These are phyloP conservation scores for Tragelaphus oryx DNA, from an alignment of 2,797 vertebrate species.

Conservation along the genomic window DNA sequence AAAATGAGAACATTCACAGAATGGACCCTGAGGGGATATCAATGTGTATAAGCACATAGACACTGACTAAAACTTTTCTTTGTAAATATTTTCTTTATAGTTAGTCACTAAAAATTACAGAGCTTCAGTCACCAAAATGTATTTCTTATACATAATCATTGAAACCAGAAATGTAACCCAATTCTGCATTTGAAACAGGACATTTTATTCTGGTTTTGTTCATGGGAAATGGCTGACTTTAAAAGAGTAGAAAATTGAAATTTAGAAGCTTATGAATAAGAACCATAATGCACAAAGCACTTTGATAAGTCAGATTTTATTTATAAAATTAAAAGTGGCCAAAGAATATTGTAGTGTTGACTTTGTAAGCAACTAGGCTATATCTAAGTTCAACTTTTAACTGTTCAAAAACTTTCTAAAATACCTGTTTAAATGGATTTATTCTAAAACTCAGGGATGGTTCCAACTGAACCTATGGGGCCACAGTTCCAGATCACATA, in stretches of 20 bases:
- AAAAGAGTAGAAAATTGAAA: conserved; percentile 40
- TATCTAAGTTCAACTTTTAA: neutral
- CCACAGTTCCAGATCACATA: neutral
- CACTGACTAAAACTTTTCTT: conserved; percentile 46
- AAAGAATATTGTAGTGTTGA: neutral
- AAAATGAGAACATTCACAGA: neutral
- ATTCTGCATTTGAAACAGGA: conserved; percentile 47
- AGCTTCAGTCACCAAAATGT: conserved; percentile 60
- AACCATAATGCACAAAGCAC: neutral
- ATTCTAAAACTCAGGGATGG: neutral
- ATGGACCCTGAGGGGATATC: neutral
- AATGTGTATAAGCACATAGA: neutral
- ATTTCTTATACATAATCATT: conserved; percentile 66
- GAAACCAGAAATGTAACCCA: conserved; percentile 70
- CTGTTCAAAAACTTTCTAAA: neutral
- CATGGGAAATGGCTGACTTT: conserved; percentile 36
- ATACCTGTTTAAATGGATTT: neutral
- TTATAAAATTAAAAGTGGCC: neutral
- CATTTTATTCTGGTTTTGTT: conserved; percentile 66
- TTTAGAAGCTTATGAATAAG: conserved; percentile 42
- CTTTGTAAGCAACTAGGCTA: neutral
- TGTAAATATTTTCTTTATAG: conserved; percentile 66
- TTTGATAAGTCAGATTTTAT: conserved; percentile 28
- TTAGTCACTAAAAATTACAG: conserved; percentile 64
- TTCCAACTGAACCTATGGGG: neutral